Percentiles rank a stretch among this genome's conserved stretches.
These are phyloP conservation scores for Anadara kagoshimensis DNA, from an alignment of 1,140 invertebrate species.

Conservation along the genomic window DNA sequence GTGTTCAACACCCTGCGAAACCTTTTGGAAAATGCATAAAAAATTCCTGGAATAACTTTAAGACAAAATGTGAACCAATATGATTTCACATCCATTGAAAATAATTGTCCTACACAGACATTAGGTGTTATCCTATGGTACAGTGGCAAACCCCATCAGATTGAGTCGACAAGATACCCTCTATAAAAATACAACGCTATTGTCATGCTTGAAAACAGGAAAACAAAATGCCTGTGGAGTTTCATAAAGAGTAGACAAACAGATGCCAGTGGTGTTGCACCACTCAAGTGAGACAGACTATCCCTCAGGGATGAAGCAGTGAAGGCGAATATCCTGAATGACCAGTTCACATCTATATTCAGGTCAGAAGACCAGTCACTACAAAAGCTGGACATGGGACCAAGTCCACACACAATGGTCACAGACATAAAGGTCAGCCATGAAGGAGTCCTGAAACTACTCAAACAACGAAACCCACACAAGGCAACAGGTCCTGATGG, in stretches of 20 bases:
- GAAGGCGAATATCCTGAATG: constrained; percentile 10
- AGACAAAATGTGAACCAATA: background rate
- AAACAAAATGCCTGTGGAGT: background rate
- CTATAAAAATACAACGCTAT: no score
- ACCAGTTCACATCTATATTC: constrained; percentile 18
- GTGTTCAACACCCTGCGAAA: no score
- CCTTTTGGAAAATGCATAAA: no score
- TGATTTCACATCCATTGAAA: background rate
- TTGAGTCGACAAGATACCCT: background rate
- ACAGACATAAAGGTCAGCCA: background rate
- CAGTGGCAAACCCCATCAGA: background rate
- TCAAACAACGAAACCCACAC: constrained; percentile 10
- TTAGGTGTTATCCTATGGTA: no score
- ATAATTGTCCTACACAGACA: background rate
- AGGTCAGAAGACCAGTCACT: constrained; percentile 4
- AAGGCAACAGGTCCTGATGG: constrained; percentile 21
- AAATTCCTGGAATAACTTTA: background rate
- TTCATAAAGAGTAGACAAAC: constrained; percentile 8
- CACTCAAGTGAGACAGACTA: constrained; percentile 6
- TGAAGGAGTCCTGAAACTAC: constrained; percentile 4
- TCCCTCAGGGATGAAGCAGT: background rate
- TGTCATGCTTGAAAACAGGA: background rate
- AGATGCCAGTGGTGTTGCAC: constrained; percentile 1
- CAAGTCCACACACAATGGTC: no score
- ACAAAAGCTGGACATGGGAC: background rate